phyloP scores from a whole-genome alignment of 2,113 vertebrate species.

The Haemorhous mexicanus region DNA sequence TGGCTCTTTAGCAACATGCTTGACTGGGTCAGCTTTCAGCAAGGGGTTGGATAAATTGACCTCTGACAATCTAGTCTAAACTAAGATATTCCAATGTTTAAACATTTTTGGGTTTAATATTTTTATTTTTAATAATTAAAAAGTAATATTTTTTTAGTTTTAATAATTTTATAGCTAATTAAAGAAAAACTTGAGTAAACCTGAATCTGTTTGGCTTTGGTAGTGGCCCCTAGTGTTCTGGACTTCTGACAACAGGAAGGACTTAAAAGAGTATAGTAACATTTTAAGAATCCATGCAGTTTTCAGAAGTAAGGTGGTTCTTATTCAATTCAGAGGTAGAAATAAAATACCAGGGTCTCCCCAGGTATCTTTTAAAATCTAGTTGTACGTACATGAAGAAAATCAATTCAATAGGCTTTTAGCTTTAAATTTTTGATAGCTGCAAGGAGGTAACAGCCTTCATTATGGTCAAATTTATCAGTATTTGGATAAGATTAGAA shows the following conservation, averaged over 20 bases:
- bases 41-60: neutral
- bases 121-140: neutral
- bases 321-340: neutral
- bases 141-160: neutral
- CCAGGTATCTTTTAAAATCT: neutral
- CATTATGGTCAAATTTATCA: neutral
- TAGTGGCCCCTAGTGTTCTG: neutral
- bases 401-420: neutral
- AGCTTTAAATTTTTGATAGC: neutral
- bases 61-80: neutral
- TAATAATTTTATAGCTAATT: neutral
- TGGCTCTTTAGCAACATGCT: neutral
- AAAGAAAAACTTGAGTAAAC: neutral
- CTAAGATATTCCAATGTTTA: neutral
- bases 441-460: neutral
- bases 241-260: neutral
- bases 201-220: neutral
- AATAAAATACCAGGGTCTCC: neutral
- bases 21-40: neutral
- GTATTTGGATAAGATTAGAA: neutral
- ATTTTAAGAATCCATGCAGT: neutral
- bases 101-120: neutral
- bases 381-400: neutral
- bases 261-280: neutral
- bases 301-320: neutral